Evolutionary conservation across 2,888 invertebrate genomes (phyloP).

Genomic region (Eupithecia abbreviata): DNA sequence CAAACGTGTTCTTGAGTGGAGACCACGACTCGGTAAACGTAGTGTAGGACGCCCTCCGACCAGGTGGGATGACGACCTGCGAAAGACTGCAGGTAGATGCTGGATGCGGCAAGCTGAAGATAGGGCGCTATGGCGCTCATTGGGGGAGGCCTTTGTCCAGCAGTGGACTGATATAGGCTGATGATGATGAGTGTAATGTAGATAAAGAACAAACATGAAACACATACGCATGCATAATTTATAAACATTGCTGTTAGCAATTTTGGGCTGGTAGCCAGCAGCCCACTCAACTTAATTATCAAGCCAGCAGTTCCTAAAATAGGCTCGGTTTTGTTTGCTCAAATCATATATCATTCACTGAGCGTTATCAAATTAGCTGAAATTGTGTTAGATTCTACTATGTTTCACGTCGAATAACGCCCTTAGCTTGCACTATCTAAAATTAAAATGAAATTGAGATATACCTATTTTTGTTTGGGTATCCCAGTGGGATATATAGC

Average conservation of each 20-base stretch:
- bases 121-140: too few relatives aligned
- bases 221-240: neutral
- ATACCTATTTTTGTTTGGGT: neutral
- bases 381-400: neutral
- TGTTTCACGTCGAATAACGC: slow-evolving; percentile 11
- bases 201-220: neutral
- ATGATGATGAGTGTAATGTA: neutral
- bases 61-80: too few relatives aligned
- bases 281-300: slow-evolving; percentile 11
- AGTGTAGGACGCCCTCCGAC: too few relatives aligned
- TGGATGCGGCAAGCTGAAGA: too few relatives aligned
- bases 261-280: neutral
- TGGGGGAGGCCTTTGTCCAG: too few relatives aligned
- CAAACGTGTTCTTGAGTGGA: too few relatives aligned
- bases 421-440: neutral
- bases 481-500: neutral
- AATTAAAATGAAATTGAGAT: neutral
- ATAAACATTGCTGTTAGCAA: neutral
- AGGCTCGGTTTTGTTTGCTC: slow-evolving; percentile 5
- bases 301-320: slow-evolving; percentile 4
- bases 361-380: slow-evolving; percentile 15
- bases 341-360: slow-evolving; percentile 14
- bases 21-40: too few relatives aligned
- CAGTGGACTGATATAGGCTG: too few relatives aligned
- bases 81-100: too few relatives aligned